Conservation (phyloP, 2,888 invertebrate genomes). For the Monochamus alternatus region DNA sequence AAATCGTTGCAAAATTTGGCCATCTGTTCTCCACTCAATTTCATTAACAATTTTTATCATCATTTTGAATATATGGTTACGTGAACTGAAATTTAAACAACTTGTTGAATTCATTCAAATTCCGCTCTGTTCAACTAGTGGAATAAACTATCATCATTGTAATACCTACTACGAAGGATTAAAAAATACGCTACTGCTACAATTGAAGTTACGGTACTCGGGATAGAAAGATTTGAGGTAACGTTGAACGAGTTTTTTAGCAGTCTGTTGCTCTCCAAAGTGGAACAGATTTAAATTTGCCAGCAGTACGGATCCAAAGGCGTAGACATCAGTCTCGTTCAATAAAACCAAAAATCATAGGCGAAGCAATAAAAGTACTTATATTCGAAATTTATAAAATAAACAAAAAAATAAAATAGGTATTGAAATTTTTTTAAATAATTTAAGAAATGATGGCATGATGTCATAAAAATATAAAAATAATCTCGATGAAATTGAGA, state of each 20-base stretch:
- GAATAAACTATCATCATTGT: slow-evolving; percentile 7
- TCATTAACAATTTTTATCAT: too few relatives aligned
- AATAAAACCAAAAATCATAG: not conserved
- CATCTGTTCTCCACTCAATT: too few relatives aligned
- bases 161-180: not conserved
- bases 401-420: too few relatives aligned
- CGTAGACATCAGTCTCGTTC: not conserved
- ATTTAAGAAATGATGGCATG: too few relatives aligned
- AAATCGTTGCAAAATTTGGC: too few relatives aligned
- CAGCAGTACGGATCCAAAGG: slow-evolving; percentile 18
- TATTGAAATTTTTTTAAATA: too few relatives aligned
- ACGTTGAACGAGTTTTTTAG: slow-evolving; percentile 32
- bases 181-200: slow-evolving; percentile 28
- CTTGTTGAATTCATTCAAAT: not conserved
- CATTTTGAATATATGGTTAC: not conserved
- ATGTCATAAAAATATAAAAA: too few relatives aligned
- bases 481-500: too few relatives aligned
- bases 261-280: slow-evolving; percentile 25
- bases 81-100: not conserved
- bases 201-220: slow-evolving; percentile 32
- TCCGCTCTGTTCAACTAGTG: slow-evolving; percentile 20
- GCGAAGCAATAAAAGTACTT: too few relatives aligned
- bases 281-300: slow-evolving; percentile 36
- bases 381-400: too few relatives aligned
- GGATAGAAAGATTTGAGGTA: slow-evolving; percentile 26